A percentile compares a stretch with the other conserved stretches of the same genome.
Conservation (phyloP, 2,113 vertebrate species). For the mouse (Mus musculus) region DNA sequence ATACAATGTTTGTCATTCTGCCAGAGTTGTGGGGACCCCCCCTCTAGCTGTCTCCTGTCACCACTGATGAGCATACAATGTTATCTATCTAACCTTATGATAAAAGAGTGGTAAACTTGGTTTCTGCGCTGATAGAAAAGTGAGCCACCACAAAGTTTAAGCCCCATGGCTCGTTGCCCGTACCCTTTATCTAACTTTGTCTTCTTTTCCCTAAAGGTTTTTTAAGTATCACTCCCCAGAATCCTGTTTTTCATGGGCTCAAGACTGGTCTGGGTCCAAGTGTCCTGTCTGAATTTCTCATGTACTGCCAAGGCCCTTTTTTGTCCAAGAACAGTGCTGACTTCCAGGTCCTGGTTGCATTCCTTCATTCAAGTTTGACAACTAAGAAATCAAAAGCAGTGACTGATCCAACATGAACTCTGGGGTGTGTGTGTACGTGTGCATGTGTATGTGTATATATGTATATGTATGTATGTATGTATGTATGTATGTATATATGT, state of each 20-base stretch:
- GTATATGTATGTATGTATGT: not conserved
- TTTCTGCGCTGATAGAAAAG: not conserved
- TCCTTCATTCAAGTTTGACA: not conserved
- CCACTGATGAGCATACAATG: not conserved
- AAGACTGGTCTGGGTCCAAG: no score
- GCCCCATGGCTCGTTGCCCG: not conserved
- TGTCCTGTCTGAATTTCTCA: not conserved
- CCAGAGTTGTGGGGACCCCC: no score
- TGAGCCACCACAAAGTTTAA: not conserved
- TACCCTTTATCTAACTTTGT: not conserved
- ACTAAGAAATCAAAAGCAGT: no score
- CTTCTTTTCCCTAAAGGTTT: not conserved
- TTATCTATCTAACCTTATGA: not conserved
- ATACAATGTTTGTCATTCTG: not conserved
- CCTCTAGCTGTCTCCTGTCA: not conserved
- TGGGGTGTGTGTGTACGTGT: not conserved
- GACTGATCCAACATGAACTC: not conserved
- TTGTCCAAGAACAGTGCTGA: not conserved
- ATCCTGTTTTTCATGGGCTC: not conserved
- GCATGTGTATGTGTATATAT: not conserved
- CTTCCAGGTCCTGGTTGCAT: accelerated
- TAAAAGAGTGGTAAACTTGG: not conserved
- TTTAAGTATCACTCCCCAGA: not conserved
- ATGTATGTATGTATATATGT: accelerated
- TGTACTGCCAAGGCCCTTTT: not conserved